Conservation (phyloP, 2,113 vertebrate genomes). For the Neolamprologus brichardi region DNA sequence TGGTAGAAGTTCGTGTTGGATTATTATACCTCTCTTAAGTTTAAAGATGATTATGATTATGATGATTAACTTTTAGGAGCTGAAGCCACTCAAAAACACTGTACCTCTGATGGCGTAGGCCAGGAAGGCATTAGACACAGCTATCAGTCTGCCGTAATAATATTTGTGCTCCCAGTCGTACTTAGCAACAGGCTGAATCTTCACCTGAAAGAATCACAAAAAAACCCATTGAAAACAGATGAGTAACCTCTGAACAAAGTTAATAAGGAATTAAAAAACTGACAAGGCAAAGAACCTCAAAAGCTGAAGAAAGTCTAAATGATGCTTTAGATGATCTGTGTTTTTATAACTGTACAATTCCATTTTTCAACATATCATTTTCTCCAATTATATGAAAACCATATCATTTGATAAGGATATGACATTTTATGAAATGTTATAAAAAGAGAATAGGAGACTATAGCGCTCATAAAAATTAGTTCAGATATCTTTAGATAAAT, state of each 20-base stretch:
- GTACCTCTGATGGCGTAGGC: conserved; percentile 95
- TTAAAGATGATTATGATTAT: background rate
- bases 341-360: background rate
- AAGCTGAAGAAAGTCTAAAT: background rate
- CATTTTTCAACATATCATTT: background rate
- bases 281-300: background rate
- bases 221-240: background rate
- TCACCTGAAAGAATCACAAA: conserved; percentile 78
- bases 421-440: background rate
- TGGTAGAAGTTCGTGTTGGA: background rate
- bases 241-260: background rate
- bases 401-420: background rate
- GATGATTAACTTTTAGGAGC: background rate
- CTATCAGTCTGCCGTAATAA: conserved; percentile 94
- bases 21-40: background rate
- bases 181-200: conserved; percentile 96
- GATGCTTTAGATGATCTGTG: background rate
- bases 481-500: background rate
- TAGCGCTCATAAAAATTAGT: background rate
- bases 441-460: background rate
- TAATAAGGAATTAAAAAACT: background rate
- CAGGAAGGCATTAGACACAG: conserved; percentile 92
- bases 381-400: background rate
- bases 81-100: background rate
- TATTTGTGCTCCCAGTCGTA: conserved; percentile 99